Base-by-base conservation (phyloP, 2,888 invertebrate species). In the Euzophera pinguis region DNA sequence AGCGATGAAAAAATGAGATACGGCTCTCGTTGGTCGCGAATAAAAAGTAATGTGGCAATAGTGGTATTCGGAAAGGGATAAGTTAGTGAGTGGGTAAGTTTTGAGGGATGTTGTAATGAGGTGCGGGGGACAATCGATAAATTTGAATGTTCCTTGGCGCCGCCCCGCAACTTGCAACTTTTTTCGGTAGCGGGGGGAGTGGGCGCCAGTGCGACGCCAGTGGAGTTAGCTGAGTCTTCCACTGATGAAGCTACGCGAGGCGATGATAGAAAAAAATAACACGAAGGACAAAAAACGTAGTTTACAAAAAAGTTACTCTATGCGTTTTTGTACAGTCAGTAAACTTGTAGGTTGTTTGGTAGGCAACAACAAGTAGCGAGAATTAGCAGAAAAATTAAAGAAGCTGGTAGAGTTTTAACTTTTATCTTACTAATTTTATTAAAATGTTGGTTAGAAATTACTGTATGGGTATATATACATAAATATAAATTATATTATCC, bases 131-230 rank as follows among this genome's bases (percentile, higher is more conserved):
- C 84, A 87, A 90, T 90, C 89, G 85, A 90, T 90, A 89, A 89
- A 90, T 89, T 89, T 90, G 90, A 90, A 89, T 90, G 90, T 89
- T 88, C 83, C 69, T 65, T 80, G 87, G 87, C 87, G 86, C 86
- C 87, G 81, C 78, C 75, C 76, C 75, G 77, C 83, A 84, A 87
- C 88, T 89, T 89, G 90, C 88, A 89, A 89, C 86, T 89, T 90
- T 90, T 90, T 89, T 88, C 84, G 83, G 80, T 65, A 78, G 80
- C 75, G 76, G 78, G 81, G 81, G 84, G 80, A 76, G 70, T 72
- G 65, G 78, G 79, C 88, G 86, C 80, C 89, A 73, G 61, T 58
- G 69, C 61, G 89, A 80, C 89, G 89, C 88, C 89, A 81, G 63
- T 67, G 52, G 54, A 50, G 58, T 57, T 63, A 57, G 71, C 34